phyloP scores from a whole-genome alignment of 2,113 vertebrate genomes.

The Trinectes maculatus region DNA sequence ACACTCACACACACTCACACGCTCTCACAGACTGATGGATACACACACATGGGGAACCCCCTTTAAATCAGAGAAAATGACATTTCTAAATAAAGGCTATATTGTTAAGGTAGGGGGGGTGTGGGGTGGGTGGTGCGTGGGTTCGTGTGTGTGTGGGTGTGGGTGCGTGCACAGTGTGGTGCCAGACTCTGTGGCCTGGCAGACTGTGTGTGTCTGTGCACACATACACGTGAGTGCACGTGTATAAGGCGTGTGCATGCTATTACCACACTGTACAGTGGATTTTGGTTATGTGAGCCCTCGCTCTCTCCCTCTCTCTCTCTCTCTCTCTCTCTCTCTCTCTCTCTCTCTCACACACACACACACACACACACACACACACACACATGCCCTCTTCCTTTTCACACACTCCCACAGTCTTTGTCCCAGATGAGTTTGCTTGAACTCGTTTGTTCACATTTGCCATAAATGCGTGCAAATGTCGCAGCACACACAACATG shows the following conservation, averaged over 20 bases:
- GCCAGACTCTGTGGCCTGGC: conserved; percentile 36
- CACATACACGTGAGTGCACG: conserved; percentile 34
- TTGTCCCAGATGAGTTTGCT: background rate
- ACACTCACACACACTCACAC: conserved; percentile 41
- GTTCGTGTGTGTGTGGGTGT: conserved; percentile 13
- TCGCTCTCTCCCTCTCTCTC: too few species aligned
- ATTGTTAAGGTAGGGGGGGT: conserved; percentile 69
- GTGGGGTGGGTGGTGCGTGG: conserved; percentile 27
- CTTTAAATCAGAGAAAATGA: conserved; percentile 67
- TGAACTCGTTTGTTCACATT: background rate
- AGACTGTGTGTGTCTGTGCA: too few species aligned
- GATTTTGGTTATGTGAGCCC: too few species aligned
- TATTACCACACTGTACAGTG: too few species aligned
- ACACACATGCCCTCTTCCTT: background rate
- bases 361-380: background rate
- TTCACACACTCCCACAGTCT: too few species aligned
- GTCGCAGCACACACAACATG: background rate
- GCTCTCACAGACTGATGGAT: background rate
- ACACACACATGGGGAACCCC: conserved; percentile 55
- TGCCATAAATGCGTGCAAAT: background rate
- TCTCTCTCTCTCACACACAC: conserved; percentile 4
- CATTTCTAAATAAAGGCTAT: conserved; percentile 67
- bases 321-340: too few species aligned
- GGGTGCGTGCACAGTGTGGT: conserved; percentile 39
- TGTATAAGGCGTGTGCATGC: conserved; percentile 7